phyloP scores from a whole-genome alignment of 2,113 vertebrate genomes.

The Oceanodroma tethys region DNA sequence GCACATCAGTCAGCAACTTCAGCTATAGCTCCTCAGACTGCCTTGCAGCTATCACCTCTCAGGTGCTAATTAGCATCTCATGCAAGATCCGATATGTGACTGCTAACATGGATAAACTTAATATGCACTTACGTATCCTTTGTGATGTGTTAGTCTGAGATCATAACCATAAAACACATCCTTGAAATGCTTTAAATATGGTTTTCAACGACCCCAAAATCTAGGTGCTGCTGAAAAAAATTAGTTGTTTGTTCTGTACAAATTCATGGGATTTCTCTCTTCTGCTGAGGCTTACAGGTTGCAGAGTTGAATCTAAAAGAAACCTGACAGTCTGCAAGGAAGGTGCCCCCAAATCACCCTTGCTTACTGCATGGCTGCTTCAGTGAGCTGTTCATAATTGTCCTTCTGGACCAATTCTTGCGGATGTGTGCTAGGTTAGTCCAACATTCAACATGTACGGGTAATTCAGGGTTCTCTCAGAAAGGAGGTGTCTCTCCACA shows the following conservation, averaged over 20 bases:
- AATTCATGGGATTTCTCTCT: neutral
- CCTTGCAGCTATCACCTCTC: slow-evolving; percentile 1
- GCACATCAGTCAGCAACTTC: neutral
- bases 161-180: neutral
- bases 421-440: neutral
- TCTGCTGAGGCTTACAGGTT: neutral
- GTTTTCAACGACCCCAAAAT: neutral
- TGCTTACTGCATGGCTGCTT: neutral
- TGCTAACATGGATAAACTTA: neutral
- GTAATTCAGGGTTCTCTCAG: neutral
- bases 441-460: neutral
- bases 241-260: neutral
- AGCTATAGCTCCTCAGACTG: neutral
- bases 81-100: neutral
- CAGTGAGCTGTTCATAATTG: neutral
- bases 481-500: neutral
- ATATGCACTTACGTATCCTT: neutral
- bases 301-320: neutral
- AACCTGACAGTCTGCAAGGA: neutral
- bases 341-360: neutral
- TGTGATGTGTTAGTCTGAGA: neutral
- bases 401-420: neutral
- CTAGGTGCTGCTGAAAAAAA: neutral
- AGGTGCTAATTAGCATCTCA: slow-evolving; percentile 33
- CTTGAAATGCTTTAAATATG: neutral